Percentiles rank a stretch among this genome's conserved stretches.
Conservation (phyloP, 2,113 vertebrate genomes). For the Chloroceryle aenea region DNA sequence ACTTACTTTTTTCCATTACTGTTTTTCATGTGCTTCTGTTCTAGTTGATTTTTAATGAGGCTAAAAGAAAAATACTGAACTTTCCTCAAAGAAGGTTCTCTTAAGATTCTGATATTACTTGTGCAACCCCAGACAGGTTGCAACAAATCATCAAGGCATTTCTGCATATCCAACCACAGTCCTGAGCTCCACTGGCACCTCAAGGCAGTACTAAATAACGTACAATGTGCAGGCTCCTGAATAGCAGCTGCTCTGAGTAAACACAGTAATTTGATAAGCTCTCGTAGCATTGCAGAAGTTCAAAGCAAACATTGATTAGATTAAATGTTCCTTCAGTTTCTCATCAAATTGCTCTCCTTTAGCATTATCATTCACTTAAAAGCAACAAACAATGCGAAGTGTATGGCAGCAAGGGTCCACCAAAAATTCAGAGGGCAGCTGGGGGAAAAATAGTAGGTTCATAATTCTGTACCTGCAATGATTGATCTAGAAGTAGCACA, state of each 20-base stretch:
- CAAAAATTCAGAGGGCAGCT: neutral
- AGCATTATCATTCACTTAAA: neutral
- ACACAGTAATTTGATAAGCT: neutral
- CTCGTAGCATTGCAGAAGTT: neutral
- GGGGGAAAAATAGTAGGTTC: neutral
- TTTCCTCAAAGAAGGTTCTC: neutral
- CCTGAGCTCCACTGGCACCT: neutral
- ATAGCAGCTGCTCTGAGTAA: neutral
- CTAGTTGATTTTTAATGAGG: neutral
- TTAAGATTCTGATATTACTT: neutral
- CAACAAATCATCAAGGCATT: neutral
- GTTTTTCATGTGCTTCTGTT: neutral
- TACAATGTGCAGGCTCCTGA: neutral
- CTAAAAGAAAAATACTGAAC: neutral
- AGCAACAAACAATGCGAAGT: neutral
- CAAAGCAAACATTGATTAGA: neutral
- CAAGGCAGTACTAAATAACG: neutral
- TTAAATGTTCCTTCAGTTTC: neutral
- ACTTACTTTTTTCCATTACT: neutral
- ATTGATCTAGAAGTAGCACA: neutral
- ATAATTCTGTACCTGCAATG: neutral
- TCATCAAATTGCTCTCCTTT: neutral
- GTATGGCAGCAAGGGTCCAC: neutral
- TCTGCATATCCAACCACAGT: neutral
- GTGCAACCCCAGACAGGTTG: neutral